phyloP scores from a whole-genome alignment of 2,888 invertebrate species.

The Pardosa pseudoannulata region DNA sequence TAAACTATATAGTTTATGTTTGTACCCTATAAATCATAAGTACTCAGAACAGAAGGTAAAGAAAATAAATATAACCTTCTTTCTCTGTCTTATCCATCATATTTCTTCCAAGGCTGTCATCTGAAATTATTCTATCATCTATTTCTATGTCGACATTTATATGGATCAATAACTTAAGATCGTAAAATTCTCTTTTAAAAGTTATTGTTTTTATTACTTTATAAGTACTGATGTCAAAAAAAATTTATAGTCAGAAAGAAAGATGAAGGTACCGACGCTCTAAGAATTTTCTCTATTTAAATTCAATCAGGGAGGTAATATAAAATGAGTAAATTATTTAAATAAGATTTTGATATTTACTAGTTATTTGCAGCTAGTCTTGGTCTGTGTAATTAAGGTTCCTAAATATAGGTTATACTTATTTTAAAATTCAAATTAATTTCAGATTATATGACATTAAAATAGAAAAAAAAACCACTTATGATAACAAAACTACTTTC shows the following conservation, averaged over 20 bases:
- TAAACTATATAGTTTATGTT: background rate
- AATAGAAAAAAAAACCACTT: too few species aligned
- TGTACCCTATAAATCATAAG: slow-evolving; percentile 41
- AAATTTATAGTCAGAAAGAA: background rate
- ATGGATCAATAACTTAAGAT: slow-evolving; percentile 62
- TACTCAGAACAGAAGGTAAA: slow-evolving; percentile 12
- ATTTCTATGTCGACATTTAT: slow-evolving; percentile 61
- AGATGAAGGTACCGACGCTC: background rate
- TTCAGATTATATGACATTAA: too few species aligned
- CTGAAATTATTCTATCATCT: slow-evolving; percentile 64
- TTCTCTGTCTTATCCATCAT: slow-evolving; percentile 40
- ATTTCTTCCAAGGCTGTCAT: slow-evolving; percentile 42
- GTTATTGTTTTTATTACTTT: slow-evolving; percentile 55
- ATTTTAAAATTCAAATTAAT: too few species aligned
- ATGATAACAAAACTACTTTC: too few species aligned
- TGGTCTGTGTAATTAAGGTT: too few species aligned
- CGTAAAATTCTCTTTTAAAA: slow-evolving; percentile 15
- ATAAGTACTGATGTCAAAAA: slow-evolving; percentile 25
- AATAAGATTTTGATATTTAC: too few species aligned
- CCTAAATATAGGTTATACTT: too few species aligned
- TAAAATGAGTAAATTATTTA: too few species aligned
- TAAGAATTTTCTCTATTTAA: background rate
- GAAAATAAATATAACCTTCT: slow-evolving; percentile 12
- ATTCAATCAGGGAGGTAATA: too few species aligned
- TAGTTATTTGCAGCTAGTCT: too few species aligned